phyloP scores from a whole-genome alignment of 2,797 vertebrate species.

The Rallus crepitans region DNA sequence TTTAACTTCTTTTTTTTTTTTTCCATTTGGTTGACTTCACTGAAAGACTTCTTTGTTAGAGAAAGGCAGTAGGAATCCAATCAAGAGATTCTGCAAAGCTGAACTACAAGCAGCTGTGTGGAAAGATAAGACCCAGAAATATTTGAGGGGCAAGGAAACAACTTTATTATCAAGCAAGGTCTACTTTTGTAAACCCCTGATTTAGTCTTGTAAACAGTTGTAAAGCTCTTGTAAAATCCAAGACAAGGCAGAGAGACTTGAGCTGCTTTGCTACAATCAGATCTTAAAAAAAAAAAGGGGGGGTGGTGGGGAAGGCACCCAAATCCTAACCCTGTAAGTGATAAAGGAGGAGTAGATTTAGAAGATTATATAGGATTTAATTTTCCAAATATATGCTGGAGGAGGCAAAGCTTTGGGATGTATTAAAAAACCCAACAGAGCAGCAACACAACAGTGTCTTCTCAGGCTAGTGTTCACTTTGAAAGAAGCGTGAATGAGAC shows the following conservation, averaged over 20 bases:
- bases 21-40: slow-evolving; percentile 58
- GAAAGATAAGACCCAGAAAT: slow-evolving; percentile 69
- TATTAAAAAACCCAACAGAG: neutral
- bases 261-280: slow-evolving; percentile 58
- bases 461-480: neutral
- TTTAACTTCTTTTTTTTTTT: slow-evolving; percentile 20
- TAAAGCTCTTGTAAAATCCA: slow-evolving; percentile 68
- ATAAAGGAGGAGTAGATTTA: slow-evolving; percentile 58
- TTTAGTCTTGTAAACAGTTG: slow-evolving; percentile 69
- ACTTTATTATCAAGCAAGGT: slow-evolving; percentile 68
- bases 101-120: slow-evolving; percentile 63
- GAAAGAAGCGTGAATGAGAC: neutral
- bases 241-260: slow-evolving; percentile 61
- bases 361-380: slow-evolving; percentile 60
- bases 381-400: slow-evolving; percentile 52
- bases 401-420: slow-evolving; percentile 1
- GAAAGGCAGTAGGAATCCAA: slow-evolving; percentile 47
- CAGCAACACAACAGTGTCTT: neutral
- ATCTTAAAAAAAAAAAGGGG: neutral
- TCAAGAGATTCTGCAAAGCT: slow-evolving; percentile 67
- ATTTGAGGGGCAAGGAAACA: slow-evolving; percentile 69
- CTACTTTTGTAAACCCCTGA: slow-evolving; percentile 67
- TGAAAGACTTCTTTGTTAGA: slow-evolving; percentile 58
- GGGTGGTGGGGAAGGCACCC: neutral
- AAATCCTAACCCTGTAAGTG: slow-evolving; percentile 41